phyloP scores from a whole-genome alignment of 1,140 invertebrate genomes.

The Caenorhabditis tropicalis region DNA sequence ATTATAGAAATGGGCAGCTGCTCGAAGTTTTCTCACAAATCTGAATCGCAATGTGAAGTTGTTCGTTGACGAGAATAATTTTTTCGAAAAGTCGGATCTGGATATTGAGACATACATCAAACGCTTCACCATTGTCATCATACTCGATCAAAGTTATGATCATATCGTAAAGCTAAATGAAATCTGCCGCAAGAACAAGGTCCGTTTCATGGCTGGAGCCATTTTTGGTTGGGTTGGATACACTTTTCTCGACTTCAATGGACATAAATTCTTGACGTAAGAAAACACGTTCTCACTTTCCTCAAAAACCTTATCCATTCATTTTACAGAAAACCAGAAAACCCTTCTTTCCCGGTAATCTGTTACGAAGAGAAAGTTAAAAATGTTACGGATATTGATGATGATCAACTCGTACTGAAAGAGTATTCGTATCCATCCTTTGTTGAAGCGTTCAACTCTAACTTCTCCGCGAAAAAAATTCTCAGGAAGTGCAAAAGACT shows the following conservation, averaged over 20 bases:
- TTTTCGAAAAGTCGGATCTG: not conserved
- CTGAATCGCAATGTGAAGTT: slow-evolving; percentile 9
- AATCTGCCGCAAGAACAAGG: slow-evolving; percentile 81
- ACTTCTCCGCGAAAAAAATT: slow-evolving; percentile 75
- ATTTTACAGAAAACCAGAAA: slow-evolving; percentile 62
- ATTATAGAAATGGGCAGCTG: not conserved
- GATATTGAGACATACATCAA: slow-evolving; percentile 60
- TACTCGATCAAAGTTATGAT: slow-evolving; percentile 79
- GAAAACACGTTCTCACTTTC: slow-evolving; percentile 63
- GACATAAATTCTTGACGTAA: slow-evolving; percentile 86
- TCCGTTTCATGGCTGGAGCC: slow-evolving; percentile 79
- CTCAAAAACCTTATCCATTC: not conserved
- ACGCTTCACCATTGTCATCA: slow-evolving; percentile 85
- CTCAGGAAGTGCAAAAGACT: slow-evolving; percentile 73
- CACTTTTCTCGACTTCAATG: slow-evolving; percentile 85
- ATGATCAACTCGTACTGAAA: slow-evolving; percentile 53
- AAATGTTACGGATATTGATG: slow-evolving; percentile 11
- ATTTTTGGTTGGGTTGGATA: slow-evolving; percentile 93
- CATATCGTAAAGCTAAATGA: slow-evolving; percentile 81
- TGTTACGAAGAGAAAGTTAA: slow-evolving; percentile 48
- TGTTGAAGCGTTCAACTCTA: slow-evolving; percentile 78
- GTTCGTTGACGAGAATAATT: not conserved
- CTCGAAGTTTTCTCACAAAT: not conserved
- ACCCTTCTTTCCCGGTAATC: not conserved
- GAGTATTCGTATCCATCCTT: slow-evolving; percentile 77